Evolutionary conservation across 1,140 invertebrate species (phyloP).

Genomic region (Sipha flava): DNA sequence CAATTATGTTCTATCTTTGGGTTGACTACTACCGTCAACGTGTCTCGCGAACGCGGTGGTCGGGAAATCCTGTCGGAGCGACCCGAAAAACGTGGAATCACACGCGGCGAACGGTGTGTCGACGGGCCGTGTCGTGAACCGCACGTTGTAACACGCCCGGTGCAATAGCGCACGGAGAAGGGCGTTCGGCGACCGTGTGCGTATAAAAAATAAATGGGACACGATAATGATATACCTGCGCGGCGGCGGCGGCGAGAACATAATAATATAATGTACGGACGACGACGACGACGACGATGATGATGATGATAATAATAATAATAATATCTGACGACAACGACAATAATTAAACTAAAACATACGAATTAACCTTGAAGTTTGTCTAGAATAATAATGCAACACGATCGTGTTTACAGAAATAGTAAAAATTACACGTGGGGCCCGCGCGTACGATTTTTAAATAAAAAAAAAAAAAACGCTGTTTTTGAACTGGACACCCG

Average conservation of each 20-base stretch:
- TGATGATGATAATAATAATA: no score
- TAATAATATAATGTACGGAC: no score
- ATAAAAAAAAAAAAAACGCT: no score
- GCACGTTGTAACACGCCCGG: neutral
- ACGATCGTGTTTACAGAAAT: conserved; percentile 1
- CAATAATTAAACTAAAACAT: neutral
- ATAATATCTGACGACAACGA: neutral
- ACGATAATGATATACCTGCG: neutral
- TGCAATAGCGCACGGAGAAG: neutral
- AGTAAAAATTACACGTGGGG: neutral
- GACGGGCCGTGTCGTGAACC: neutral
- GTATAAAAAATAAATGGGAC: neutral
- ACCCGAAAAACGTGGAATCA: conserved; percentile 1
- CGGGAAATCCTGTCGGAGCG: neutral
- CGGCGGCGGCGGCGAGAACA: no score
- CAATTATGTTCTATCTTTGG: no score
- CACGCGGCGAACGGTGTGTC: neutral
- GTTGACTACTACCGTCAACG: no score
- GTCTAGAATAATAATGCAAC: neutral
- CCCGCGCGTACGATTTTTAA: neutral
- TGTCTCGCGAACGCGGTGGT: neutral
- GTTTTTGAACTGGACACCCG: neutral
- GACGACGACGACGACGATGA: no score
- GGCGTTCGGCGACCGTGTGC: neutral
- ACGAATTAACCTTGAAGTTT: neutral